These are phyloP conservation scores for Drosophila tsacasi DNA, from an alignment of 1,140 invertebrate genomes.

Conservation along the genomic window DNA sequence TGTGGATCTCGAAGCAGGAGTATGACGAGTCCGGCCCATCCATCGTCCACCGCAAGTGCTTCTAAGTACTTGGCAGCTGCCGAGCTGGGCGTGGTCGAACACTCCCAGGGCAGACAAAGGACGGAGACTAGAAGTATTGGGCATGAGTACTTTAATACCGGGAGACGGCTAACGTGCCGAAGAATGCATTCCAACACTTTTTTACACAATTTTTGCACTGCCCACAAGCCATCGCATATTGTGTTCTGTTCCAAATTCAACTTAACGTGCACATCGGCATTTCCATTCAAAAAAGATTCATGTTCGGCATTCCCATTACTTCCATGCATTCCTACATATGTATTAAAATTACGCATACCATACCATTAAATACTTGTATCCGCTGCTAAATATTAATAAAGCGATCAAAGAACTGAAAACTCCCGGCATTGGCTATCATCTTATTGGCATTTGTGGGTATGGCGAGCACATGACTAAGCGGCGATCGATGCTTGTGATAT, in stretches of 20 bases:
- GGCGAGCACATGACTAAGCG: constrained; percentile 33
- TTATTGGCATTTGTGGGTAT: not conserved
- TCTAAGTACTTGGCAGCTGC: constrained; percentile 88
- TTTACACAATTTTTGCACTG: constrained; percentile 52
- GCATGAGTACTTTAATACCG: constrained; percentile 38
- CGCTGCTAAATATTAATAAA: constrained; percentile 68
- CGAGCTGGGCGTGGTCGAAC: constrained; percentile 73
- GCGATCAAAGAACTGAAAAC: constrained; percentile 74
- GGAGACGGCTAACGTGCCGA: constrained; percentile 14
- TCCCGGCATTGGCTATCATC: constrained; percentile 2
- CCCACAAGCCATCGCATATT: constrained; percentile 47
- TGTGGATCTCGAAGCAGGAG: constrained; percentile 98
- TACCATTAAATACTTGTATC: constrained; percentile 73
- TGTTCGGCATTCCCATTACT: constrained; percentile 60
- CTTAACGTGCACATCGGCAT: constrained; percentile 66
- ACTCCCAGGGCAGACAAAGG: constrained; percentile 27
- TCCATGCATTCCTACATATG: constrained; percentile 67
- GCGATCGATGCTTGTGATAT: constrained; percentile 1
- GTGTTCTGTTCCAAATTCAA: constrained; percentile 71
- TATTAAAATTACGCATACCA: constrained; percentile 55
- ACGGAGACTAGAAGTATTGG: constrained; percentile 26
- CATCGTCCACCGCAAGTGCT: constrained; percentile 97
- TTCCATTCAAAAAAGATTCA: constrained; percentile 52
- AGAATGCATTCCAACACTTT: constrained; percentile 44
- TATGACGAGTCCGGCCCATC: constrained; percentile 97